These are phyloP conservation scores for Dichetophora obliterata DNA, from an alignment of 2,888 invertebrate genomes.

Conservation along the genomic window DNA sequence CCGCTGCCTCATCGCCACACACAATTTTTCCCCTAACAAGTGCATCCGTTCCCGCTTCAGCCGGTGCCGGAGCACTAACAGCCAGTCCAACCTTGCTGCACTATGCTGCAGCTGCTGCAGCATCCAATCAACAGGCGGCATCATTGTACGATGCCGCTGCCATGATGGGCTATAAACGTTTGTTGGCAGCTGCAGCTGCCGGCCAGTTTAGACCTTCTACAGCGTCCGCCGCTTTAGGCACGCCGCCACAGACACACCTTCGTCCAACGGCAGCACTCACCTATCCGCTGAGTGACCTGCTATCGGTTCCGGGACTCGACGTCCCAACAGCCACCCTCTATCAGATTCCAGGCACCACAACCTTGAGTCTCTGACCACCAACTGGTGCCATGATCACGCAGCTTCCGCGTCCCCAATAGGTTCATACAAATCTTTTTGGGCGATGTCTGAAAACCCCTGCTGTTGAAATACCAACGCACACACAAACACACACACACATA, in stretches of 20 bases:
- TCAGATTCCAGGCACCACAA: slow-evolving; percentile 77
- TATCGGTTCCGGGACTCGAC: slow-evolving; percentile 79
- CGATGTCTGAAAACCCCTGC: too few species aligned
- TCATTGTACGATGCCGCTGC: slow-evolving; percentile 67
- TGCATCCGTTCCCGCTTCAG: slow-evolving; percentile 54
- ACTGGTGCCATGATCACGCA: slow-evolving; percentile 68
- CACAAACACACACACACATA: background rate
- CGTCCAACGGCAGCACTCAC: slow-evolving; percentile 73
- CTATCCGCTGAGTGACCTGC: slow-evolving; percentile 79
- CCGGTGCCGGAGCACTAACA: slow-evolving; percentile 59
- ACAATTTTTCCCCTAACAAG: slow-evolving; percentile 49
- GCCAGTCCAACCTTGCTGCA: slow-evolving; percentile 70
- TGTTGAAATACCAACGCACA: background rate
- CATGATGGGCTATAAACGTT: slow-evolving; percentile 67
- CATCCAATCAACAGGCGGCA: slow-evolving; percentile 74
- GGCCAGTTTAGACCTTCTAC: slow-evolving; percentile 59
- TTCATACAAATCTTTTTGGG: too few species aligned
- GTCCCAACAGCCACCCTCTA: slow-evolving; percentile 76
- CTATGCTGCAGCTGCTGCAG: slow-evolving; percentile 76
- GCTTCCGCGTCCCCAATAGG: slow-evolving; percentile 56
- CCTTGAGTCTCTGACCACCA: slow-evolving; percentile 79
- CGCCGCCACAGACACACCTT: slow-evolving; percentile 43
- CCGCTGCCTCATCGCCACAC: slow-evolving; percentile 58
- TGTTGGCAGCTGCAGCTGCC: slow-evolving; percentile 69
- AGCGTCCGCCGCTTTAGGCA: slow-evolving; percentile 57